phyloP scores from a whole-genome alignment of 2,888 invertebrate genomes.

The Plagiodera versicolora region DNA sequence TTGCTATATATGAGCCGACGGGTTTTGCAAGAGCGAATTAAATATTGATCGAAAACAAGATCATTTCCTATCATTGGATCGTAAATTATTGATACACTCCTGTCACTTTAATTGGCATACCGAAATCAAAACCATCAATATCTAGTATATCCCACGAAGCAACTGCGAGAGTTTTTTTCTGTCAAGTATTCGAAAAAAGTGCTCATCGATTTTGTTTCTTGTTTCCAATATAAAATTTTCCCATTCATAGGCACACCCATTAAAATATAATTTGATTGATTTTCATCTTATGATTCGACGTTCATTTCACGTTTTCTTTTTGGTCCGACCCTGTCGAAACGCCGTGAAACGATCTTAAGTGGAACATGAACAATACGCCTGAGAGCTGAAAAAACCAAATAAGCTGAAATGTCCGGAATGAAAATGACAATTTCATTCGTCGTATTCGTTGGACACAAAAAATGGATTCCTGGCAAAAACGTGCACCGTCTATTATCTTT shows the following conservation, averaged over 20 bases:
- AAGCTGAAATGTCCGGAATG: constrained; percentile 45
- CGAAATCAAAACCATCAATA: too few species aligned
- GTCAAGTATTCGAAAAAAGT: too few species aligned
- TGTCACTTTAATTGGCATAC: too few species aligned
- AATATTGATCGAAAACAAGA: neutral
- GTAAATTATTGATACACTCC: neutral
- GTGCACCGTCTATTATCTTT: constrained; percentile 47
- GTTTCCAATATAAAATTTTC: too few species aligned
- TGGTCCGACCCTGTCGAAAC: neutral
- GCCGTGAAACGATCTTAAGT: constrained; percentile 12
- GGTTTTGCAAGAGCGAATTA: neutral
- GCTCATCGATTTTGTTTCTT: too few species aligned
- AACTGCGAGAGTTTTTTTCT: too few species aligned
- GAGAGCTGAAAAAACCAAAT: constrained; percentile 30
- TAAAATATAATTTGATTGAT: too few species aligned
- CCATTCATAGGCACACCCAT: too few species aligned
- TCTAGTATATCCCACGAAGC: too few species aligned
- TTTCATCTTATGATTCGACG: too few species aligned
- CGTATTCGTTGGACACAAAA: constrained; percentile 41
- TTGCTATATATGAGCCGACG: neutral
- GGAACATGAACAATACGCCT: constrained; percentile 24
- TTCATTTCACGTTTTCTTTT: too few species aligned
- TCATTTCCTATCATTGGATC: neutral
- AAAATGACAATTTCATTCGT: constrained; percentile 52
- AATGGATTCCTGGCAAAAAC: constrained; percentile 40